Conservation (phyloP, 2,113 vertebrate species). For the Epinephelus fuscoguttatus region DNA sequence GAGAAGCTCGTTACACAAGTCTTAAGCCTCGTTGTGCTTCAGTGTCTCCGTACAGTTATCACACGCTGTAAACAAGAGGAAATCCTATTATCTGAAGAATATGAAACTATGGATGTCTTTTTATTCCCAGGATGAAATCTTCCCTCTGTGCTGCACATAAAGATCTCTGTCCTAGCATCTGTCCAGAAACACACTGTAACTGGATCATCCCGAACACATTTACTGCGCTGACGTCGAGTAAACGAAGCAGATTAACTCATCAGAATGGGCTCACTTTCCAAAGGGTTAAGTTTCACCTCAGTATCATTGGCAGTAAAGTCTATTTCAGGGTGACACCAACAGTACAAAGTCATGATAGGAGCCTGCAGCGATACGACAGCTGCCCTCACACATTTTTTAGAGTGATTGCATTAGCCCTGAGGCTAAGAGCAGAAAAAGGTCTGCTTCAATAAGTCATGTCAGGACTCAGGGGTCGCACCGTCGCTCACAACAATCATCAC, state of each 20-base stretch:
- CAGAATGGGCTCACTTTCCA: slow-evolving; percentile 14
- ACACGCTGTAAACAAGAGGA: slow-evolving; percentile 54
- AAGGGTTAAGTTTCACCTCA: slow-evolving; percentile 29
- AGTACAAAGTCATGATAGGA: slow-evolving; percentile 47
- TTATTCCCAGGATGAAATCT: not conserved
- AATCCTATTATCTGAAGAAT: slow-evolving; percentile 72
- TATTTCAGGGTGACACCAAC: slow-evolving; percentile 55
- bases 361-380: slow-evolving; percentile 56
- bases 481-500: slow-evolving; percentile 54
- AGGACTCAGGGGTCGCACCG: slow-evolving; percentile 46
- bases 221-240: not conserved
- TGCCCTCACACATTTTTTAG: slow-evolving; percentile 71
- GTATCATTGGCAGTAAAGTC: slow-evolving; percentile 23
- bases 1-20: slow-evolving; percentile 75
- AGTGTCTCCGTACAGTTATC: slow-evolving; percentile 39
- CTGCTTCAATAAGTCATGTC: slow-evolving; percentile 71
- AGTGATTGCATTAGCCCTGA: slow-evolving; percentile 70
- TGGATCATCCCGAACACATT: slow-evolving; percentile 15
- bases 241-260: slow-evolving; percentile 25
- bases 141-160: not conserved
- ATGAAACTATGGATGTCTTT: not conserved
- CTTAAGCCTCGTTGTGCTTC: slow-evolving; percentile 54
- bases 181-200: not conserved
- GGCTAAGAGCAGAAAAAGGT: slow-evolving; percentile 60
- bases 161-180: not conserved